Percentiles rank a stretch among this genome's conserved stretches.
phyloP scores from a whole-genome alignment of 2,888 invertebrate genomes.

The Eupithecia pulchellata region DNA sequence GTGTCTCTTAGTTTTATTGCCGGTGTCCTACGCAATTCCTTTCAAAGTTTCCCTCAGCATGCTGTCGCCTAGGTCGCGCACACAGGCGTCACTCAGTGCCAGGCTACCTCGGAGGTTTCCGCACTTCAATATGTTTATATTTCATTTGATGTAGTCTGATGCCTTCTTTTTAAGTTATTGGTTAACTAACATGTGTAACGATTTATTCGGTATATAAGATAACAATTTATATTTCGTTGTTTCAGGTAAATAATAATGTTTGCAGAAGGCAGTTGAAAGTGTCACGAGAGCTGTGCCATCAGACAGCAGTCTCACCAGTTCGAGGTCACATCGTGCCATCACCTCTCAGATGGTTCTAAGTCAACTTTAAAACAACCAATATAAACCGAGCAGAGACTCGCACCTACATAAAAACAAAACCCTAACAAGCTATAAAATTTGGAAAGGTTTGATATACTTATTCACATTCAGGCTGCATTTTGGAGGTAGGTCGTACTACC shows the following conservation, averaged over 20 bases:
- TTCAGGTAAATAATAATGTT: not conserved
- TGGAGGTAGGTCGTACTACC: no score
- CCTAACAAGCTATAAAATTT: not conserved
- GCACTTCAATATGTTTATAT: constrained; percentile 35
- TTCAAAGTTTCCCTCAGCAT: not conserved
- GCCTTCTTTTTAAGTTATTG: not conserved
- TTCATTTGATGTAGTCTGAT: constrained; percentile 9
- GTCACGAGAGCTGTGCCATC: not conserved
- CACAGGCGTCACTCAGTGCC: not conserved
- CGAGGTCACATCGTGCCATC: no score
- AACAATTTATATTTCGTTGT: not conserved
- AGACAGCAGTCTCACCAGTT: not conserved
- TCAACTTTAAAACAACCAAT: not conserved
- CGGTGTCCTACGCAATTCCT: not conserved
- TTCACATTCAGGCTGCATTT: not conserved
- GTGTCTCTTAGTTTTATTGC: not conserved
- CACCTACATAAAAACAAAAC: not conserved
- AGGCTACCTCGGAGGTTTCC: constrained; percentile 20
- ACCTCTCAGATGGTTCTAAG: not conserved
- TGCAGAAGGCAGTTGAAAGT: not conserved
- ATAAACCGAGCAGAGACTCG: not conserved
- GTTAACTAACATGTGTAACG: not conserved
- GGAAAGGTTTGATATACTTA: not conserved
- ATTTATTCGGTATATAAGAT: not conserved
- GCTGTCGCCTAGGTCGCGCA: not conserved